Evolutionary conservation across 2,113 vertebrate genomes (phyloP).

Genomic region (Scatophagus argus): DNA sequence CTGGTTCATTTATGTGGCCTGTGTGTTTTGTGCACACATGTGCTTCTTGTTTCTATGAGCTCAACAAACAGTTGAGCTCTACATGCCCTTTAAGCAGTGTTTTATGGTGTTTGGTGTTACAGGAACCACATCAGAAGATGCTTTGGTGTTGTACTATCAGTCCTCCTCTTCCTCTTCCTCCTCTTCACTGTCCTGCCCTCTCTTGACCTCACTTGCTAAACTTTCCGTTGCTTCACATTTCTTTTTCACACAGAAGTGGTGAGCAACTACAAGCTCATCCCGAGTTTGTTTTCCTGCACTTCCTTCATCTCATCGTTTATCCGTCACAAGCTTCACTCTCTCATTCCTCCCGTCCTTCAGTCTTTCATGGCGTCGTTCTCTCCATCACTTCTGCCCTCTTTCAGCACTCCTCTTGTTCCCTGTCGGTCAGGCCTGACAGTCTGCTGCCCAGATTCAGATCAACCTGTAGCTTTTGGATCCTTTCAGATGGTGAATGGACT

Average conservation of each 20-base stretch:
- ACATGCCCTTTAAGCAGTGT: slow-evolving; percentile 11
- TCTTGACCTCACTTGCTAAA: not conserved
- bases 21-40: not conserved
- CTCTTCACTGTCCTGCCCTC: not conserved
- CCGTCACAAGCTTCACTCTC: not conserved
- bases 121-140: slow-evolving; percentile 34
- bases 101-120: slow-evolving; percentile 33
- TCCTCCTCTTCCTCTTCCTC: slow-evolving; percentile 9
- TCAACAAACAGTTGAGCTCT: slow-evolving; percentile 52
- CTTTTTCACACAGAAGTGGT: not conserved
- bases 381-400: slow-evolving; percentile 10
- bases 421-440: slow-evolving; percentile 22
- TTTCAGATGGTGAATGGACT: slow-evolving; percentile 6
- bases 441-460: slow-evolving; percentile 15
- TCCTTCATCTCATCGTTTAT: not conserved
- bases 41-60: slow-evolving; percentile 1
- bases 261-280: not conserved
- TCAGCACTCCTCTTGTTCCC: slow-evolving; percentile 29
- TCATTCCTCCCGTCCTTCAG: not conserved
- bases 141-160: not conserved
- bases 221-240: not conserved
- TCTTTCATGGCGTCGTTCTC: not conserved
- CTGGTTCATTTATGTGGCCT: not conserved
- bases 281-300: not conserved
- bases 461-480: slow-evolving; percentile 2